Evolutionary conservation across 2,888 invertebrate species (phyloP), one percentile per base, ranked within the genome.

Genomic region (Mechanitis messenoides): DNA sequence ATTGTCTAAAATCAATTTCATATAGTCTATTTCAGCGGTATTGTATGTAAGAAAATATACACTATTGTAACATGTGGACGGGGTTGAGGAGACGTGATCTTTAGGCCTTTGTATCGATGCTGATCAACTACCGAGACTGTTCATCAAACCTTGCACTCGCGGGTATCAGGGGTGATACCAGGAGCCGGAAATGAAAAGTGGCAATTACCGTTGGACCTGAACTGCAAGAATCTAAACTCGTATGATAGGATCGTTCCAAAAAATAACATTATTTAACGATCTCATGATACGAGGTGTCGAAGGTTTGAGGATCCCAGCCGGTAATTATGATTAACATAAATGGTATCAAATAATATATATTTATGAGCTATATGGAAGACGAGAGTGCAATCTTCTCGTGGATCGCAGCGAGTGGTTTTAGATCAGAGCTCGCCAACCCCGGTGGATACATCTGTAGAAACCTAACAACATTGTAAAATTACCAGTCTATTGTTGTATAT

Each of bases 401-500:
- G 47, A 47, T 46, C 45, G 54, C 31, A 58, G 60, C 42, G 42
- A 3, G 42, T 9, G 45, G 35, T 35, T 20, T 20, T 60, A 53
- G 53, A 66, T 65, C 65, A 53, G 69, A 74, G 72, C 74, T 67
- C 71, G 73, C 71, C 80, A 79, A 72, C 75, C 77, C 79, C 83
- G 75, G 75, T 66, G 74, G 74, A 84, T 84, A 87, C 79, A 82
- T 87, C 82, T 87, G 87, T 88, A 87, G 87, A 86, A 88, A 87
- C 85, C 88, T 88, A 88, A 88, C 81, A 89, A 88, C 87, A 84
- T 71, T 85, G 81, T 87, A 87, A 87, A 85, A 80, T 83, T 87
- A 88, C 89, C 89, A 87, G 89, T 87, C 89, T 90, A 90, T 89
- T 89, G 88, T 81, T 74, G 76, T 86, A 87, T 86, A 87, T 85